Percentiles rank a stretch among this genome's conserved stretches.
These are phyloP conservation scores for Chiloscyllium punctatum DNA, from an alignment of 2,797 vertebrate species.

Conservation along the genomic window DNA sequence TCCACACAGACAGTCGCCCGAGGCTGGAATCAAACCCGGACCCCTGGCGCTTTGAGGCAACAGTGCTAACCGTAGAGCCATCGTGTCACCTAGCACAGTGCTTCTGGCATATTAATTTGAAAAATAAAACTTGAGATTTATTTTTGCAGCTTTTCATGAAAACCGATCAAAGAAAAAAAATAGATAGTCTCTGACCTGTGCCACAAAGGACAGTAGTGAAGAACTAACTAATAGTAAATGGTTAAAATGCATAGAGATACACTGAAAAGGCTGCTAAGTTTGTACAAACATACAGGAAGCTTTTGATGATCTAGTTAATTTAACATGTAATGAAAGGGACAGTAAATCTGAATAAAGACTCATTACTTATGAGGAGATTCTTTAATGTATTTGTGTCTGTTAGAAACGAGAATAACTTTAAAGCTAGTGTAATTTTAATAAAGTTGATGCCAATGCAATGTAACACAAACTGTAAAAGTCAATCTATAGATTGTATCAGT, in stretches of 20 bases:
- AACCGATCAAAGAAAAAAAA: background rate
- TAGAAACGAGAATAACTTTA: background rate
- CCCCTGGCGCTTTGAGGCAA: too few relatives aligned
- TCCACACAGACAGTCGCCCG: too few relatives aligned
- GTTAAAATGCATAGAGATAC: background rate
- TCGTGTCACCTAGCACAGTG: too few relatives aligned
- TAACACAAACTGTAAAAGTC: background rate
- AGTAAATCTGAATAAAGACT: background rate
- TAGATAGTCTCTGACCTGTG: background rate
- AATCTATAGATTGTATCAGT: background rate
- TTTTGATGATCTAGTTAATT: background rate
- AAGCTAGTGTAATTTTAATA: slow-evolving; percentile 4
- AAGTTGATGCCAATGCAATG: background rate
- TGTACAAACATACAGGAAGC: background rate
- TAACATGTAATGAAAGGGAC: background rate
- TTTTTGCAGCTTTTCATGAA: slow-evolving; percentile 10
- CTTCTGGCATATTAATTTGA: background rate
- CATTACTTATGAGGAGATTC: background rate
- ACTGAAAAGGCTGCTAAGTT: background rate
- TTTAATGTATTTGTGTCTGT: background rate
- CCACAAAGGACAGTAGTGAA: background rate
- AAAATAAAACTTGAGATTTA: background rate
- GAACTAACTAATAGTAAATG: background rate
- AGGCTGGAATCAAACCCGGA: too few relatives aligned
- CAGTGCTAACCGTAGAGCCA: too few relatives aligned